phyloP scores from a whole-genome alignment of 2,888 invertebrate species.

The Oscheius sp. region DNA sequence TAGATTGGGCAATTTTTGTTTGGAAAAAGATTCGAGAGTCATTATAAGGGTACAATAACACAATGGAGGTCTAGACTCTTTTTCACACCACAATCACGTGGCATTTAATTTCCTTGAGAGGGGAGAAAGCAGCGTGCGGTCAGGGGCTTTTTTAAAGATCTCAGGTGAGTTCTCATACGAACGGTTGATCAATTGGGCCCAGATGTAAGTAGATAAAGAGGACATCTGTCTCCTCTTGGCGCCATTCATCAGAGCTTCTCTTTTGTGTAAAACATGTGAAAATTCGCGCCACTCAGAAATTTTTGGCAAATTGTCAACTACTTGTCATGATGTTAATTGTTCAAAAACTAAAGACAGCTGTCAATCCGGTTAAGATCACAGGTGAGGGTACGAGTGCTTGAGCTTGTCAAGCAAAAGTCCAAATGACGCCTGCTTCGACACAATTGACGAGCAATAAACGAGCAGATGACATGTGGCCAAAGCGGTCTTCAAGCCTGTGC shows the following conservation, averaged over 20 bases:
- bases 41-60: too few relatives aligned
- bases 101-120: not conserved
- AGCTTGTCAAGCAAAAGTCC: conserved; percentile 15
- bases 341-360: not conserved
- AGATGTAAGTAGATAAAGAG: not conserved
- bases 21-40: too few relatives aligned
- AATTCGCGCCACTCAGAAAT: conserved; percentile 11
- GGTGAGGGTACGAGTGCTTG: conserved; percentile 8
- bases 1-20: too few relatives aligned
- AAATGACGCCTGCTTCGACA: conserved; percentile 21
- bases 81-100: not conserved
- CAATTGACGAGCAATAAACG: conserved; percentile 31
- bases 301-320: not conserved
- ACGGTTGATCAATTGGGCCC: conserved; percentile 12
- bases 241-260: conserved; percentile 24
- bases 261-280: conserved; percentile 27
- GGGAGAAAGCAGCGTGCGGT: not conserved
- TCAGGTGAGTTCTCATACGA: not conserved
- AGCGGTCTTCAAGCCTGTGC: too few relatives aligned
- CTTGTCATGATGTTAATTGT: not conserved
- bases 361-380: not conserved
- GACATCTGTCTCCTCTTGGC: conserved; percentile 24
- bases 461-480: conserved; percentile 20
- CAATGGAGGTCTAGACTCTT: too few relatives aligned
- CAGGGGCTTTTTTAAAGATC: not conserved